Percentiles rank a stretch among this genome's conserved stretches.
phyloP scores from a whole-genome alignment of 2,113 vertebrate species.

The Lipotes vexillifer region DNA sequence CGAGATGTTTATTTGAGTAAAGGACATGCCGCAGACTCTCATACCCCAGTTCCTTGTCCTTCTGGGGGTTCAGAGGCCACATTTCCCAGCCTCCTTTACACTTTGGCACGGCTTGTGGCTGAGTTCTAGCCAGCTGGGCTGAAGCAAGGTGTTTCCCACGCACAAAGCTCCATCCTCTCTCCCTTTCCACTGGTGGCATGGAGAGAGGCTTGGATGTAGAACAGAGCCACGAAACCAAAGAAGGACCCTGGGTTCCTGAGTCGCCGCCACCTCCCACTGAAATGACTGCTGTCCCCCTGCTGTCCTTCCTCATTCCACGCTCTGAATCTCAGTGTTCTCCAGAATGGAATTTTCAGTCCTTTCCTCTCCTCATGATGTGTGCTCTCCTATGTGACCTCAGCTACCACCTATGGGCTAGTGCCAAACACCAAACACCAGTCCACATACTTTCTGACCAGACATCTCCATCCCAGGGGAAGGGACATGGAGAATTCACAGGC shows the following conservation, averaged over 20 bases:
- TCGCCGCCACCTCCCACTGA: neutral
- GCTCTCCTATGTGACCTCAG: neutral
- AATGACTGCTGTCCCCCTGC: neutral
- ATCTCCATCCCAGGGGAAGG: neutral
- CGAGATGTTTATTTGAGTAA: neutral
- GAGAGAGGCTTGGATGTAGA: neutral
- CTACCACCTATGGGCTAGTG: too few species aligned
- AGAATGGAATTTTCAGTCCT: too few species aligned
- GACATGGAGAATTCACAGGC: neutral
- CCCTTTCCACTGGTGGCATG: neutral
- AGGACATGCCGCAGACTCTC: rapidly evolving
- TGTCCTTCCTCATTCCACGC: neutral
- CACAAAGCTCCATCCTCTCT: too few species aligned
- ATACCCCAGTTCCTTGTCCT: neutral
- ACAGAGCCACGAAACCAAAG: neutral
- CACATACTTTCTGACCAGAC: neutral
- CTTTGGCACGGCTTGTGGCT: neutral
- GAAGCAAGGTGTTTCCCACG: neutral
- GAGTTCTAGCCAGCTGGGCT: too few species aligned
- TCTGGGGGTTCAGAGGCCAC: neutral
- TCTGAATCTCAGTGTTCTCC: neutral
- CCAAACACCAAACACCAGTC: neutral
- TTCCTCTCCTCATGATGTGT: neutral
- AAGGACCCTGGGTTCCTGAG: neutral
- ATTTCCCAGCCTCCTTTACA: neutral